Conservation (phyloP, 2,888 invertebrate genomes). For the Eledona agricola region DNA sequence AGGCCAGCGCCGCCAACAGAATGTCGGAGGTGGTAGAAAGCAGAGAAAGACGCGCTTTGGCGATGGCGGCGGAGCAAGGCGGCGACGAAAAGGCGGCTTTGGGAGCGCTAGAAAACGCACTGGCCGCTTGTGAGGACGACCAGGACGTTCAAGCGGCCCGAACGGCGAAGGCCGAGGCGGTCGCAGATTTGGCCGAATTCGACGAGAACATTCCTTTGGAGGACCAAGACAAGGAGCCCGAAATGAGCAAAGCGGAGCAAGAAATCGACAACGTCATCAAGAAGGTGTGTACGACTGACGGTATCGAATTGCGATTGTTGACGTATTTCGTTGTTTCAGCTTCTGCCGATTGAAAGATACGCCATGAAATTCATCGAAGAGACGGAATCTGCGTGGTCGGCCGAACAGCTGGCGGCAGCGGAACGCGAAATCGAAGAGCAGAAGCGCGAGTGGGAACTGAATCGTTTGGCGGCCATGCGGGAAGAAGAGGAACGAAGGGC, state of each 20-base stretch:
- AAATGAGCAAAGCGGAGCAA: conserved; percentile 76
- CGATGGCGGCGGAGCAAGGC: conserved; percentile 35
- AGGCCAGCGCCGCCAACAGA: conserved; percentile 68
- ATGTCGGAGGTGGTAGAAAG: conserved; percentile 69
- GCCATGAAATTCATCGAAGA: conserved; percentile 93
- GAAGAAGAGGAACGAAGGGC: conserved; percentile 73
- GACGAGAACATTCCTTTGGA: conserved; percentile 93
- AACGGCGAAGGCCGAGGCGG: conserved; percentile 88
- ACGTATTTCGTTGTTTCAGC: conserved; percentile 66
- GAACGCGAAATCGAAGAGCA: conserved; percentile 87
- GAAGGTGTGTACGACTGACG: conserved; percentile 65
- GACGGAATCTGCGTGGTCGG: conserved; percentile 80
- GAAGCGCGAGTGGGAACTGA: conserved; percentile 89
- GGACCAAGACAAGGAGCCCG: conserved; percentile 68
- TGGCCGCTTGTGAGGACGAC: conserved; percentile 94
- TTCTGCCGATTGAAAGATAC: conserved; percentile 93
- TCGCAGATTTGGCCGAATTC: conserved; percentile 92
- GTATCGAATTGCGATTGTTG: background rate
- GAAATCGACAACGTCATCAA: conserved; percentile 77
- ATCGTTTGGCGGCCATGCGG: conserved; percentile 75
- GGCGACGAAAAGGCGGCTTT: conserved; percentile 69
- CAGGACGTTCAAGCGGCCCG: conserved; percentile 91
- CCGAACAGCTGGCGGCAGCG: conserved; percentile 87
- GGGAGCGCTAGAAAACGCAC: conserved; percentile 78
- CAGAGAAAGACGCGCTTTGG: conserved; percentile 54